Evolutionary conservation across 2,797 vertebrate species (phyloP).

Genomic region (Lacerta viridis): DNA sequence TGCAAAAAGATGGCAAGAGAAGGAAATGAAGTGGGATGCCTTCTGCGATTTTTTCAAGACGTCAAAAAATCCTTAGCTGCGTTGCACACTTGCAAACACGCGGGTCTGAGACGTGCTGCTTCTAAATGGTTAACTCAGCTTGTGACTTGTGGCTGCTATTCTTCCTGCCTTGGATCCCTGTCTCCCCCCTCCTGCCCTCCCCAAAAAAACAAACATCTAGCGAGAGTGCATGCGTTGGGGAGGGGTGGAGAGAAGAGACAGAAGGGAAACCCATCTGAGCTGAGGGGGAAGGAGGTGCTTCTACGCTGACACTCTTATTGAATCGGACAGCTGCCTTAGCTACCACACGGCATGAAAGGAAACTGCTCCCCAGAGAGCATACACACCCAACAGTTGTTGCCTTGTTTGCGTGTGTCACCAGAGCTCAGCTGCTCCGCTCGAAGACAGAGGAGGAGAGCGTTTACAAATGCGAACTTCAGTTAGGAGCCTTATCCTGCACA

Average conservation of each 20-base stretch:
- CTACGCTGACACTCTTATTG: constrained; percentile 20
- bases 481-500: background rate
- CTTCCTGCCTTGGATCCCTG: background rate
- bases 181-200: background rate
- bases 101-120: too few relatives aligned
- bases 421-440: constrained; percentile 4
- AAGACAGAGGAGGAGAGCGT: background rate
- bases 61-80: background rate
- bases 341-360: constrained; percentile 28
- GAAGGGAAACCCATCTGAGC: constrained; percentile 51
- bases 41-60: background rate
- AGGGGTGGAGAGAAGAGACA: background rate
- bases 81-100: too few relatives aligned
- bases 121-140: background rate
- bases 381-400: constrained; percentile 41
- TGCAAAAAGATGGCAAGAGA: background rate
- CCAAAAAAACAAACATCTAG: background rate
- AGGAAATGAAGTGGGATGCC: background rate
- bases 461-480: background rate
- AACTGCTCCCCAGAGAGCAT: constrained; percentile 55
- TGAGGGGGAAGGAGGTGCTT: constrained; percentile 3
- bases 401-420: constrained; percentile 5
- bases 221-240: constrained; percentile 16
- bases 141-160: background rate
- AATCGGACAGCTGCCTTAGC: constrained; percentile 67